Evolutionary conservation across 2,113 vertebrate species (phyloP).

Genomic region (Percopsis transmontana): DNA sequence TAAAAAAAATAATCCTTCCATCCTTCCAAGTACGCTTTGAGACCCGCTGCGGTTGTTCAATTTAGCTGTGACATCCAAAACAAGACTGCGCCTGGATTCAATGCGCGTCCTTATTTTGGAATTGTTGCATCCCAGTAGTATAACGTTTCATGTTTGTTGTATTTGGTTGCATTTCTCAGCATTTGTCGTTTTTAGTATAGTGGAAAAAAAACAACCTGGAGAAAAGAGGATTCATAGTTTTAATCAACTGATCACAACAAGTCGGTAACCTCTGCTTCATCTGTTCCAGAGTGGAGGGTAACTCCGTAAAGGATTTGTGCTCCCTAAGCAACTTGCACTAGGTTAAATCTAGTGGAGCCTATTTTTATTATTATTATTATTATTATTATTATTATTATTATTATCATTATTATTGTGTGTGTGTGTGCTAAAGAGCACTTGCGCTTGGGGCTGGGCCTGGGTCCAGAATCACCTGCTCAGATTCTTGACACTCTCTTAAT

Average conservation of each 20-base stretch:
- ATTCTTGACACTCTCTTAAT: constrained; percentile 12
- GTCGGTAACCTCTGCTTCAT: constrained; percentile 11
- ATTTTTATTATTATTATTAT: too few relatives aligned
- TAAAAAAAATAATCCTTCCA: constrained; percentile 35
- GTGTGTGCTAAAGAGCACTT: too few relatives aligned
- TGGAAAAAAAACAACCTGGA: not conserved
- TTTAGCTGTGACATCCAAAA: too few relatives aligned
- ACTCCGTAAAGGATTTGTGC: constrained; percentile 11
- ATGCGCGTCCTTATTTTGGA: too few relatives aligned
- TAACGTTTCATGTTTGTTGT: not conserved
- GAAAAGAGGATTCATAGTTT: not conserved
- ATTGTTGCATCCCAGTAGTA: too few relatives aligned
- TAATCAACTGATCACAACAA: constrained; percentile 6
- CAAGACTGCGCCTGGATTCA: too few relatives aligned
- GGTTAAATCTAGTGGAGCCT: constrained; percentile 12
- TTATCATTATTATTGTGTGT: not conserved
- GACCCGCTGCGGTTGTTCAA: constrained; percentile 21
- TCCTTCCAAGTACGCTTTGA: constrained; percentile 44
- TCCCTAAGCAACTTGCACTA: constrained; percentile 4
- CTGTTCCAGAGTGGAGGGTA: not conserved
- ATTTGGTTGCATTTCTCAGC: not conserved
- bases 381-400: too few relatives aligned
- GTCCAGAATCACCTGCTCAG: not conserved
- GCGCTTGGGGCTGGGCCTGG: too few relatives aligned
- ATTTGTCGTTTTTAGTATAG: not conserved